A percentile compares a stretch with the other conserved stretches of the same genome.
These are phyloP conservation scores for Phaonia tiefii DNA, from an alignment of 2,888 invertebrate species.

Conservation along the genomic window DNA sequence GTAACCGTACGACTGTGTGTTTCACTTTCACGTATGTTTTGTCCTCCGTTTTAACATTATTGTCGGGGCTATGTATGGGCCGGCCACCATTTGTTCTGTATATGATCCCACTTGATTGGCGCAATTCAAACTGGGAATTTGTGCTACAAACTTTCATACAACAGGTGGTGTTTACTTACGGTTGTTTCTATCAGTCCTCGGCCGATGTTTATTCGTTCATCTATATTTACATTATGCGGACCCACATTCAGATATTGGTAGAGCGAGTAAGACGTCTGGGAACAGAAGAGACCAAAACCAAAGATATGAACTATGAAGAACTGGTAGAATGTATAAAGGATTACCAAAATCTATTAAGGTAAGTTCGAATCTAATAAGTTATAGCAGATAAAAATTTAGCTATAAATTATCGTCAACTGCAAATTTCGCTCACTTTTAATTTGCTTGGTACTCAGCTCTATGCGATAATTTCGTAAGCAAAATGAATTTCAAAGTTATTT, in stretches of 20 bases:
- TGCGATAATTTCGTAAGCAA: too few species aligned
- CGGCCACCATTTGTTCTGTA: slow-evolving; percentile 67
- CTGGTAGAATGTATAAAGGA: slow-evolving; percentile 68
- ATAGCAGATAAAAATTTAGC: too few species aligned
- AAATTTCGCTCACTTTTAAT: too few species aligned
- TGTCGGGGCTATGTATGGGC: slow-evolving; percentile 61
- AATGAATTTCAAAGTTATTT: too few species aligned
- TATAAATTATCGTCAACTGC: too few species aligned
- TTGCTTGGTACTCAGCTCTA: too few species aligned
- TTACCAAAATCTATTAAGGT: slow-evolving; percentile 68
- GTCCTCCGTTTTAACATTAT: slow-evolving; percentile 56
- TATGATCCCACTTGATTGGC: slow-evolving; percentile 67
- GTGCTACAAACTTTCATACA: slow-evolving; percentile 57
- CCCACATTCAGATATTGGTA: slow-evolving; percentile 64
- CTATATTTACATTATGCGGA: slow-evolving; percentile 61
- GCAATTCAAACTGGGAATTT: slow-evolving; percentile 65
- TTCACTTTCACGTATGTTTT: slow-evolving; percentile 64
- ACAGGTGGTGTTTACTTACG: slow-evolving; percentile 57
- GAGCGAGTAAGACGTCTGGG: slow-evolving; percentile 54
- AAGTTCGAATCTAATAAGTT: too few species aligned
- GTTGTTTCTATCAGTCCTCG: slow-evolving; percentile 62
- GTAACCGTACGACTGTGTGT: slow-evolving; percentile 68
- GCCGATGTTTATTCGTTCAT: slow-evolving; percentile 67
- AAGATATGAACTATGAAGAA: slow-evolving; percentile 60
- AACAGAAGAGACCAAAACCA: neutral